Evolutionary conservation across 2,888 invertebrate genomes (phyloP).

Genomic region (Polymixis flavicincta): DNA sequence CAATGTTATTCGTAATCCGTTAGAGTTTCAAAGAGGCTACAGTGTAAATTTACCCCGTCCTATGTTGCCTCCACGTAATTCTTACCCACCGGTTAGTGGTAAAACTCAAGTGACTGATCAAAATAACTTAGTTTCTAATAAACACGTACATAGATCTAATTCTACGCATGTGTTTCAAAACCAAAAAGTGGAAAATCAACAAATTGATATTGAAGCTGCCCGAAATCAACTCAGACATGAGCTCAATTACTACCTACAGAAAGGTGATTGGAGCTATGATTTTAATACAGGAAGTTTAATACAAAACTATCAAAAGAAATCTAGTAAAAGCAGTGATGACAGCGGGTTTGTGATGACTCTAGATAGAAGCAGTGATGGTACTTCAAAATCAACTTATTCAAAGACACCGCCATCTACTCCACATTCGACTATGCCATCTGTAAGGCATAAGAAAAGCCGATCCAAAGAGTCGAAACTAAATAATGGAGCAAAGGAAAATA

Average conservation of each 20-base stretch:
- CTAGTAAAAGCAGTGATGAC: constrained; percentile 89
- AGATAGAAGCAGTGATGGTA: constrained; percentile 88
- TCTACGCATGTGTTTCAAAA: constrained; percentile 90
- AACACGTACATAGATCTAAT: constrained; percentile 91
- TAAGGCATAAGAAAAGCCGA: constrained; percentile 87
- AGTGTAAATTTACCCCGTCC: constrained; percentile 91
- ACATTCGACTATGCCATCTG: constrained; percentile 86
- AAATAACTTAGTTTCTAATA: constrained; percentile 87
- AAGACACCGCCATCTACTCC: constrained; percentile 89
- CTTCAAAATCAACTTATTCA: constrained; percentile 87
- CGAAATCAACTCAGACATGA: constrained; percentile 88
- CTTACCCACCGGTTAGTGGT: constrained; percentile 91
- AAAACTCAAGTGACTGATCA: constrained; percentile 90
- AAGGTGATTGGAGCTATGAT: constrained; percentile 89
- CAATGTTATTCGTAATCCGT: constrained; percentile 89
- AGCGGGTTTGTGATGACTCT: constrained; percentile 89
- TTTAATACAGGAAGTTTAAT: constrained; percentile 88
- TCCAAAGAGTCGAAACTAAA: constrained; percentile 87
- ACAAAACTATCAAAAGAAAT: constrained; percentile 89
- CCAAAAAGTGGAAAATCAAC: constrained; percentile 84
- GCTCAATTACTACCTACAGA: constrained; percentile 88
- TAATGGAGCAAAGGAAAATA: constrained; percentile 81
- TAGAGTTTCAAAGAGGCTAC: constrained; percentile 90
- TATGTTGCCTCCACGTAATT: constrained; percentile 91
- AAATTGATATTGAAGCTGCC: constrained; percentile 86